Conservation (phyloP, 2,113 vertebrate genomes). For the Cyphomyrus plagiostoma region DNA sequence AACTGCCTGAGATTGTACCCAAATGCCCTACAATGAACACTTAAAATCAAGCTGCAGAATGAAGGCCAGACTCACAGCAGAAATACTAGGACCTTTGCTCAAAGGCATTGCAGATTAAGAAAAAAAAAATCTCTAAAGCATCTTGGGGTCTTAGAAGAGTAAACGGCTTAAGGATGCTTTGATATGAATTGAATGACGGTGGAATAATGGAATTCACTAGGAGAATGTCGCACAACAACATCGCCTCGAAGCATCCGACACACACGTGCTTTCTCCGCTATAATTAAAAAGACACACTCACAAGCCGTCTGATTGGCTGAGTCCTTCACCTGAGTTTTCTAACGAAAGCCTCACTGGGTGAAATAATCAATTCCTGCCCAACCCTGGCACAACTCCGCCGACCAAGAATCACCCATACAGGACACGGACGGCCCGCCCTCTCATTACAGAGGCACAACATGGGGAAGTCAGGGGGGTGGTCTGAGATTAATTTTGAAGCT, state of each 20-base stretch:
- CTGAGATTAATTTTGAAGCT: slow-evolving; percentile 39
- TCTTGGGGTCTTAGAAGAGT: slow-evolving; percentile 1
- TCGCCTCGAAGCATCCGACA: neutral
- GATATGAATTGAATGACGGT: neutral
- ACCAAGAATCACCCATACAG: slow-evolving; percentile 30
- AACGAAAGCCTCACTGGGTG: neutral
- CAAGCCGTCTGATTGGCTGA: slow-evolving; percentile 17
- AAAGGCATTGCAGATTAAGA: neutral
- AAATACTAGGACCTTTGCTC: slow-evolving; percentile 4
- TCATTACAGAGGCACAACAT: slow-evolving; percentile 6
- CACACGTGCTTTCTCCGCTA: neutral
- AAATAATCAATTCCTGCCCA: neutral
- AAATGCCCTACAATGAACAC: neutral
- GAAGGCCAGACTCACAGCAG: neutral
- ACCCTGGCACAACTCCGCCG: slow-evolving; percentile 30
- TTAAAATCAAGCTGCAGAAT: neutral
- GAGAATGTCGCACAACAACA: neutral
- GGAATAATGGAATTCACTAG: slow-evolving; percentile 5
- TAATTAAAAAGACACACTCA: neutral
- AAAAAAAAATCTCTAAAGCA: neutral
- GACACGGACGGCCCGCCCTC: slow-evolving; percentile 5
- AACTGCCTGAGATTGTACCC: slow-evolving; percentile 16
- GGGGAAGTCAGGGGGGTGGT: slow-evolving; percentile 19
- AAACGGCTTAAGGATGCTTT: neutral
- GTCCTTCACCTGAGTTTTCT: neutral